Percentiles rank a stretch among this genome's conserved stretches.
Conservation (phyloP, 2,797 vertebrate genomes). For the Melanotaenia nigrans region DNA sequence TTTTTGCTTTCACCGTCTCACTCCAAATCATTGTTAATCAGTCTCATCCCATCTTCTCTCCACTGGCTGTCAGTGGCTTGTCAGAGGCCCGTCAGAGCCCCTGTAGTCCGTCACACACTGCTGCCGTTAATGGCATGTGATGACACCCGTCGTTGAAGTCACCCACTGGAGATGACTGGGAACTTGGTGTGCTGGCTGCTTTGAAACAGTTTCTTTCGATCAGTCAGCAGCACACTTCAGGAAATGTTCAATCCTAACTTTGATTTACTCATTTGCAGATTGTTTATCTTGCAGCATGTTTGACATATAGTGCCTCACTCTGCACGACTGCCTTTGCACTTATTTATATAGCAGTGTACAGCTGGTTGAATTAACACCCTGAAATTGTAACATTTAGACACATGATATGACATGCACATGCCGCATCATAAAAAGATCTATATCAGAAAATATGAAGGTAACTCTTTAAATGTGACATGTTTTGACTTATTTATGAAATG, state of each 20-base stretch:
- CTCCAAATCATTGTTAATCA: constrained; percentile 73
- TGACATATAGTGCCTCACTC: background rate
- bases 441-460: background rate
- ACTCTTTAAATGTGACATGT: background rate
- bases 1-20: background rate
- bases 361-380: background rate
- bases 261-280: constrained; percentile 10
- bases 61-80: constrained; percentile 73
- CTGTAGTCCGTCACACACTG: constrained; percentile 74
- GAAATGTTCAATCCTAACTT: constrained; percentile 16
- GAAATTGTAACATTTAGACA: background rate
- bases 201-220: constrained; percentile 36
- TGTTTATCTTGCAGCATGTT: background rate
- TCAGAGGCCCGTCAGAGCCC: constrained; percentile 72
- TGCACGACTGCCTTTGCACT: background rate
- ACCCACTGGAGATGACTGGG: constrained; percentile 58
- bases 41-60: constrained; percentile 70
- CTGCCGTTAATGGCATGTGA: constrained; percentile 78
- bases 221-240: constrained; percentile 21
- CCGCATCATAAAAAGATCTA: background rate
- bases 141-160: constrained; percentile 71
- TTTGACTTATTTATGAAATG: background rate
- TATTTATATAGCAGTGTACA: background rate
- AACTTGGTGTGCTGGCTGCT: constrained; percentile 45
- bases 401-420: background rate